Evolutionary conservation across 2,113 vertebrate genomes (phyloP), one percentile per base, ranked within the genome.

Genomic region (Nesoenas mayeri): DNA sequence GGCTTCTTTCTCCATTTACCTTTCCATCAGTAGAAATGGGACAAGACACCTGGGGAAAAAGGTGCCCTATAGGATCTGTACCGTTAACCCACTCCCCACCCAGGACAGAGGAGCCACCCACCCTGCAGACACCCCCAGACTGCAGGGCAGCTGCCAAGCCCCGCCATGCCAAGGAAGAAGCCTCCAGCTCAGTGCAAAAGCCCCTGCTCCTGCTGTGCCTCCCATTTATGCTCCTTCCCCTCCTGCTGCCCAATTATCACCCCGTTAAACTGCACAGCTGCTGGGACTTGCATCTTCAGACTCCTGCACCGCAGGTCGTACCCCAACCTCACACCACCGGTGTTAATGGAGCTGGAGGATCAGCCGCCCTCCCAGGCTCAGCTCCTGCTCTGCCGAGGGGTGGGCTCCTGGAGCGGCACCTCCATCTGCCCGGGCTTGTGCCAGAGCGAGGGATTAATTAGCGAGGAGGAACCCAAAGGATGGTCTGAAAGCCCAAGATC

Each of bases 201-300:
- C 62, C 13, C 9, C 57, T 57, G 6, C 16, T 9, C 58, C 32
- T 50, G 12, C 66, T 66, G 65, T 44, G 48, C 91, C 44, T 71
- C 72, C 62, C 21, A 1, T 47, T 91, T 50, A 9, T 48, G 36
- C 57, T 57, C 77, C 47, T 74, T 74, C 44, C 56, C 65, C 50
- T 69, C 70, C 64, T 2, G 0, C 26, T 82, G 70, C 65, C 89
- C 89, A 95, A 86, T 95, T 89, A 94, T 48, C 92, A 56, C 82
- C 61, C 94, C 24, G 57, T 31, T 79, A 56, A 51, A 36, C n/a
- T 18, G 71, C 91, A 89, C 94, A 89, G 89, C 85, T 94, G 94
- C 1, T 1, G 21, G 66, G 60, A 15, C 60, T 28, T n/a, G 11
- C 50, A 8, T 56, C 61, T 34, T 15, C 54, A 62, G 86, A 1